These are phyloP conservation scores for Dascillus cervinus DNA, from an alignment of 2,888 invertebrate genomes.

Conservation along the genomic window DNA sequence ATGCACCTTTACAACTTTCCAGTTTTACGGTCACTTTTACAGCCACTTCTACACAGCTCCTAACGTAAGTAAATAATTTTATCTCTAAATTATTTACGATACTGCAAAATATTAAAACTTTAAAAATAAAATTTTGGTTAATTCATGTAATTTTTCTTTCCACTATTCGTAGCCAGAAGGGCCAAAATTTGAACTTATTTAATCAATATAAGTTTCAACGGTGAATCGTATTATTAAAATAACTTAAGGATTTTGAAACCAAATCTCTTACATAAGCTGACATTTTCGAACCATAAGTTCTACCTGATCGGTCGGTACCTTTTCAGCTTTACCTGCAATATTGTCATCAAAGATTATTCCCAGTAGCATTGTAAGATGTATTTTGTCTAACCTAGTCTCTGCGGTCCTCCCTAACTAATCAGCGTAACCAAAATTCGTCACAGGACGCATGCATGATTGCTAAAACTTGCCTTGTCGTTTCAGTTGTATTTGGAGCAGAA, in stretches of 20 bases:
- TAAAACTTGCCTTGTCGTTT: conserved; percentile 7
- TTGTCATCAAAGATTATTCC: conserved; percentile 19
- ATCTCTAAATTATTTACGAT: no score
- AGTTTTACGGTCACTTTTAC: conserved; percentile 4
- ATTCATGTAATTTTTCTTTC: no score
- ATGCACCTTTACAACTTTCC: conserved; percentile 7
- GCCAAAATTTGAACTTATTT: no score
- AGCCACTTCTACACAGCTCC: neutral
- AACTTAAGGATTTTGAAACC: neutral
- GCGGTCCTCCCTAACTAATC: conserved; percentile 13
- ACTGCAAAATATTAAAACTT: no score
- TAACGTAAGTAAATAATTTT: conserved; percentile 5
- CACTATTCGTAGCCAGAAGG: no score
- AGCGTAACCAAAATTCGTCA: conserved; percentile 10
- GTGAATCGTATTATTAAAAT: no score
- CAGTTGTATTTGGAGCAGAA: no score
- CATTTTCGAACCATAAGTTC: conserved; percentile 12
- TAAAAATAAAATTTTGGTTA: no score
- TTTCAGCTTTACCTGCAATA: conserved; percentile 17
- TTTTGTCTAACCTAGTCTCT: no score
- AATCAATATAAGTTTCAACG: no score
- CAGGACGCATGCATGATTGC: conserved; percentile 7
- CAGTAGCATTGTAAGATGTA: conserved; percentile 13
- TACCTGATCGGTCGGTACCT: conserved; percentile 18
- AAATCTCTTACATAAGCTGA: conserved; percentile 8